A percentile compares a stretch with the other conserved stretches of the same genome.
phyloP scores from a whole-genome alignment of 2,113 vertebrate species.

The Aleadryas rufinucha region DNA sequence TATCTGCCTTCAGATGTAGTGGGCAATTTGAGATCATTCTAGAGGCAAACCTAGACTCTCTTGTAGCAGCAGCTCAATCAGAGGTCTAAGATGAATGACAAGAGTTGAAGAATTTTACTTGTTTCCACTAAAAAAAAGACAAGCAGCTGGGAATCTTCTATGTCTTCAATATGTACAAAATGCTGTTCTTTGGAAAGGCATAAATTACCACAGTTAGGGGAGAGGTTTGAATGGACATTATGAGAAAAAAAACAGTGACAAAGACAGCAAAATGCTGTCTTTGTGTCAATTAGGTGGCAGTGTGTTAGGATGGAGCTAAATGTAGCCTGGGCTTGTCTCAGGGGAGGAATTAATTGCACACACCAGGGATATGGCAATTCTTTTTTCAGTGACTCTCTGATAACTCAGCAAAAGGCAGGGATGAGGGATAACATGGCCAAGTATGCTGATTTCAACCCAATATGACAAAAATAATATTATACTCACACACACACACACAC shows the following conservation, averaged over 20 bases:
- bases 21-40: not conserved
- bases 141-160: not conserved
- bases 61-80: not conserved
- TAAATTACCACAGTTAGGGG: not conserved
- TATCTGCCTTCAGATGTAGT: not conserved
- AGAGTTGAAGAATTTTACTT: not conserved
- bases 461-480: not conserved
- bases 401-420: not conserved
- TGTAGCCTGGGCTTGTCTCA: not conserved
- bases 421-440: not conserved
- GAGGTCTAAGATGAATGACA: not conserved
- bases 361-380: not conserved
- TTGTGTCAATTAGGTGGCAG: not conserved
- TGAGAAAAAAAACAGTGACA: not conserved
- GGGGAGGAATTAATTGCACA: not conserved
- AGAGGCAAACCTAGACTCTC: not conserved
- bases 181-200: not conserved
- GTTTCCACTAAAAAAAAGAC: not conserved
- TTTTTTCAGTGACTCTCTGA: not conserved
- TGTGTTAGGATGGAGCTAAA: not conserved
- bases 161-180: not conserved
- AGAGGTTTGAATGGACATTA: not conserved
- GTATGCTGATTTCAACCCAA: not conserved
- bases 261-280: not conserved
- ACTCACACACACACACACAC: not conserved